These are phyloP conservation scores for Rhinoderma darwinii DNA, from an alignment of 2,113 vertebrate genomes.

Conservation along the genomic window DNA sequence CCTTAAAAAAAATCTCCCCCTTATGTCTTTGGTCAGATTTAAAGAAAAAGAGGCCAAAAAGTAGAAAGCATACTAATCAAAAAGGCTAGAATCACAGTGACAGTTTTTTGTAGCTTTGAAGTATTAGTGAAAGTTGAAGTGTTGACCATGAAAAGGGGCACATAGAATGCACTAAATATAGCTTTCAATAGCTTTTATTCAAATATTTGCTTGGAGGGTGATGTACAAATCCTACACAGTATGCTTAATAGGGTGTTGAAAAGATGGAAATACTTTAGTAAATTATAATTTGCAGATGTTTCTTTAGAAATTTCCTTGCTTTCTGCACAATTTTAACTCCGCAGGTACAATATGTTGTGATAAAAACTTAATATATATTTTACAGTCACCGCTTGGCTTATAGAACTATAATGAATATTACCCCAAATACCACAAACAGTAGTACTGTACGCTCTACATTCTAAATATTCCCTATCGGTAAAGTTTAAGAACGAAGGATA, in stretches of 20 bases:
- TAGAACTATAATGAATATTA: background rate
- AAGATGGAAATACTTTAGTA: conserved; percentile 36
- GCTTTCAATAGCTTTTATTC: conserved; percentile 10
- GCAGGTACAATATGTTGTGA: conserved; percentile 18
- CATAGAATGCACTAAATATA: conserved; percentile 5
- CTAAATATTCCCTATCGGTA: background rate
- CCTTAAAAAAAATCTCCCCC: too few relatives aligned
- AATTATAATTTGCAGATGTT: conserved; percentile 48
- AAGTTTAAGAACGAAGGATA: too few relatives aligned
- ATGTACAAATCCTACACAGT: conserved; percentile 16
- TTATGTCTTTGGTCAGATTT: too few relatives aligned
- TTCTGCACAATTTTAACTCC: background rate
- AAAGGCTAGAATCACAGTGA: background rate
- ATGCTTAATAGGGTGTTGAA: conserved; percentile 25
- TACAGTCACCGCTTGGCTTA: background rate
- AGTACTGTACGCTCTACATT: background rate
- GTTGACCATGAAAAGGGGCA: background rate
- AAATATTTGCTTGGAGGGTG: conserved; percentile 28
- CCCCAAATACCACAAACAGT: background rate
- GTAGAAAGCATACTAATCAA: background rate
- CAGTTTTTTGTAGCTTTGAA: background rate
- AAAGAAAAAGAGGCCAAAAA: background rate
- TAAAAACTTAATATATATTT: background rate
- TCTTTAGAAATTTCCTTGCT: conserved; percentile 35
- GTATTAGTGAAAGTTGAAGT: background rate